phyloP scores from a whole-genome alignment of 2,888 invertebrate species.

The Drosophila robusta region DNA sequence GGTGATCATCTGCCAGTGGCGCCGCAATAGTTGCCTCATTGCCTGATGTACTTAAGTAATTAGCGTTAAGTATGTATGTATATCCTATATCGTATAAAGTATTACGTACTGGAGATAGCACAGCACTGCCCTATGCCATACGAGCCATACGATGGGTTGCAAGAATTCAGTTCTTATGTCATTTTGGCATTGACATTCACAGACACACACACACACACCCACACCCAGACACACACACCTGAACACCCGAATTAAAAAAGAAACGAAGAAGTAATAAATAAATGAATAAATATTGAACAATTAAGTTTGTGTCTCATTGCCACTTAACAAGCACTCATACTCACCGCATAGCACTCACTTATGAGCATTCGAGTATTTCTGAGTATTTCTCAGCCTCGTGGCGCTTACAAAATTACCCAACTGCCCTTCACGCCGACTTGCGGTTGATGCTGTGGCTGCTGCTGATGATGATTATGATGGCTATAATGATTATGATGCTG shows the following conservation, averaged over 20 bases:
- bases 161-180: constrained; percentile 39
- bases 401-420: constrained; percentile 73
- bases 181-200: constrained; percentile 40
- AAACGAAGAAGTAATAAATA: constrained; percentile 52
- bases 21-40: constrained; percentile 75
- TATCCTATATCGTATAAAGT: constrained; percentile 59
- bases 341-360: constrained; percentile 33
- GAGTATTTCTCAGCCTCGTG: constrained; percentile 71
- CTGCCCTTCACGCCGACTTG: constrained; percentile 76
- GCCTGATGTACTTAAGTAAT: constrained; percentile 45
- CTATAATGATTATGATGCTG: constrained; percentile 3
- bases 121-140: constrained; percentile 69
- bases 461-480: constrained; percentile 9
- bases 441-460: constrained; percentile 37
- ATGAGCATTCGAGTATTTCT: constrained; percentile 36
- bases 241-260: constrained; percentile 19
- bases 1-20: constrained; percentile 88
- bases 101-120: constrained; percentile 68
- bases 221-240: constrained; percentile 15
- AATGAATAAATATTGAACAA: constrained; percentile 75
- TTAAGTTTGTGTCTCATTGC: constrained; percentile 67
- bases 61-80: constrained; percentile 52
- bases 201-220: constrained; percentile 7
- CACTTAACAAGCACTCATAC: constrained; percentile 40
- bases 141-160: constrained; percentile 26